phyloP scores from a whole-genome alignment of 1,140 invertebrate species.

The Scaptomyza hsui region DNA sequence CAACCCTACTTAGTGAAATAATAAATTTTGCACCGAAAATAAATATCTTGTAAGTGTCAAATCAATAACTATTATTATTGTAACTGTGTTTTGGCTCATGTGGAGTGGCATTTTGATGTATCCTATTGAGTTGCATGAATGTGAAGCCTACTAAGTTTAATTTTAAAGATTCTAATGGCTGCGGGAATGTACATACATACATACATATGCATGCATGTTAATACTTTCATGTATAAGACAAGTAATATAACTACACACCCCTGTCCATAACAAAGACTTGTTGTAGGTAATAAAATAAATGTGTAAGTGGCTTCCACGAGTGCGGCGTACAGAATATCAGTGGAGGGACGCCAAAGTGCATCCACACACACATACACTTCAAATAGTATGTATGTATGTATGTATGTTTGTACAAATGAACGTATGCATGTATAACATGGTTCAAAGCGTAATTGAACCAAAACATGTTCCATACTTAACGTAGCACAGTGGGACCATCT shows the following conservation, averaged over 20 bases:
- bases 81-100: not conserved
- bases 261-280: not conserved
- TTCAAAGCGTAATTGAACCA: constrained; percentile 1
- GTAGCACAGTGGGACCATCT: not conserved
- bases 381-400: constrained; percentile 2
- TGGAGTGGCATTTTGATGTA: not conserved
- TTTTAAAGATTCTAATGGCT: not conserved
- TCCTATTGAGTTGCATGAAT: not conserved
- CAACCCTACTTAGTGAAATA: constrained; percentile 1
- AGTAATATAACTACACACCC: not conserved
- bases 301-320: not conserved
- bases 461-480: constrained; percentile 2
- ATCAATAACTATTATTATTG: not conserved
- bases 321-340: not conserved
- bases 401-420: not conserved
- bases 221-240: not conserved
- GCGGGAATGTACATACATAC: constrained; percentile 16
- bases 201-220: constrained; percentile 4
- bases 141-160: not conserved
- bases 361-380: not conserved
- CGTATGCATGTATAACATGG: constrained; percentile 1
- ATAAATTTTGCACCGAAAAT: constrained; percentile 1
- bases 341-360: not conserved
- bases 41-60: not conserved
- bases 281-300: not conserved